Percentiles rank a stretch among this genome's conserved stretches.
Conservation (phyloP, 2,888 invertebrate species). For the Yponomeuta cagnagella region DNA sequence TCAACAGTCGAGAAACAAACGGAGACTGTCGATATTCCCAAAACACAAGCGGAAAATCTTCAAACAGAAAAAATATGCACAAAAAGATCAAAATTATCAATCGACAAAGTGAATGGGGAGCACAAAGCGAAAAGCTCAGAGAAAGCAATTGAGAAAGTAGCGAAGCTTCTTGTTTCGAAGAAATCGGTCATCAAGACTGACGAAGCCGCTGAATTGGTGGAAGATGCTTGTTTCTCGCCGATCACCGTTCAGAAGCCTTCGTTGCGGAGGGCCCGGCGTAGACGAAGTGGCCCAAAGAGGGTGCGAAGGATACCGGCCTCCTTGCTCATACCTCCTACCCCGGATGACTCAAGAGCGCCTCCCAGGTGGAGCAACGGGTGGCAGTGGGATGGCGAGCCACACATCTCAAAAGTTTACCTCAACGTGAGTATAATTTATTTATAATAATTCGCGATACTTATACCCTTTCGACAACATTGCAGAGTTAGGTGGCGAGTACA, state of each 20-base stretch:
- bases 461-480: neutral
- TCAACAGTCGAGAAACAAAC: neutral
- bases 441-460: neutral
- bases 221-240: conserved; percentile 50
- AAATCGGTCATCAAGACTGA: conserved; percentile 62
- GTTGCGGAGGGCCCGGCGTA: conserved; percentile 30
- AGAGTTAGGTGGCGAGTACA: neutral
- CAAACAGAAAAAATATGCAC: conserved; percentile 11
- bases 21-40: conserved; percentile 7
- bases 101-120: conserved; percentile 18
- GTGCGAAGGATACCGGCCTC: conserved; percentile 26
- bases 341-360: conserved; percentile 42
- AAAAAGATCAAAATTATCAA: conserved; percentile 47
- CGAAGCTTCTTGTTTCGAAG: conserved; percentile 61
- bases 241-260: neutral
- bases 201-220: conserved; percentile 53
- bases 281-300: conserved; percentile 25
- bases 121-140: conserved; percentile 57
- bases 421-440: conserved; percentile 79
- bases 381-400: conserved; percentile 92
- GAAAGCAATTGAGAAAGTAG: conserved; percentile 35
- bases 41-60: neutral
- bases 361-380: conserved; percentile 93
- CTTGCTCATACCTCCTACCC: conserved; percentile 19
- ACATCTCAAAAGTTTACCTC: conserved; percentile 88